Percentiles rank a stretch among this genome's conserved stretches.
Conservation (phyloP, 2,113 vertebrate genomes). For the Stegostoma tigrinum region DNA sequence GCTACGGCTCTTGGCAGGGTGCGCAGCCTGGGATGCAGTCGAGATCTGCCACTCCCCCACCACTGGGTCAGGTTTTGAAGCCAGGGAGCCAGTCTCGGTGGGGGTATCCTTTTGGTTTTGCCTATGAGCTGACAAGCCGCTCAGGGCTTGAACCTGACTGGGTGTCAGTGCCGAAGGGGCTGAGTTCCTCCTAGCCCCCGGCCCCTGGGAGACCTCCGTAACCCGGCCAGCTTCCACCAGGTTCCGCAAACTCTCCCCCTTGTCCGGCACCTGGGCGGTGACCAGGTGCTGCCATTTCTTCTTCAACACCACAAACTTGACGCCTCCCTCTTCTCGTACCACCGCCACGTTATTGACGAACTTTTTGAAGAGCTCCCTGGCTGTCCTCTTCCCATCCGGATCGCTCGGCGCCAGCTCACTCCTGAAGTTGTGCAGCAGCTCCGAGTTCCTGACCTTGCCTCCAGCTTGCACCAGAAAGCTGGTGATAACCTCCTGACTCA, state of each 20-base stretch:
- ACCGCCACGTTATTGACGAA: constrained; percentile 69
- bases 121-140: constrained; percentile 31
- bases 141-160: constrained; percentile 56
- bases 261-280: not conserved
- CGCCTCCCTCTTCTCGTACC: constrained; percentile 67
- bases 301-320: constrained; percentile 63
- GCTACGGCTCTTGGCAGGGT: not conserved
- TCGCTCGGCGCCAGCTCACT: constrained; percentile 57
- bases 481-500: constrained; percentile 66
- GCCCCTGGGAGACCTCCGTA: not conserved
- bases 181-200: not conserved
- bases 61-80: constrained; percentile 28
- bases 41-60: not conserved
- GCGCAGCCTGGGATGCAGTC: not conserved
- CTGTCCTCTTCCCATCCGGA: constrained; percentile 53
- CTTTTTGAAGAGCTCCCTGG: constrained; percentile 67
- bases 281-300: constrained; percentile 52
- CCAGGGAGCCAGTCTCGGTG: not conserved
- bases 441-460: constrained; percentile 61
- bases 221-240: not conserved
- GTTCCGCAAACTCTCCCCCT: constrained; percentile 39
- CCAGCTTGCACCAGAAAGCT: constrained; percentile 58
- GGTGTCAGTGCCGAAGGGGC: constrained; percentile 51
- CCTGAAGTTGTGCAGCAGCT: constrained; percentile 63
- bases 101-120: not conserved